Evolutionary conservation across 2,888 invertebrate species (phyloP).

Genomic region (Melanostoma mellinum): DNA sequence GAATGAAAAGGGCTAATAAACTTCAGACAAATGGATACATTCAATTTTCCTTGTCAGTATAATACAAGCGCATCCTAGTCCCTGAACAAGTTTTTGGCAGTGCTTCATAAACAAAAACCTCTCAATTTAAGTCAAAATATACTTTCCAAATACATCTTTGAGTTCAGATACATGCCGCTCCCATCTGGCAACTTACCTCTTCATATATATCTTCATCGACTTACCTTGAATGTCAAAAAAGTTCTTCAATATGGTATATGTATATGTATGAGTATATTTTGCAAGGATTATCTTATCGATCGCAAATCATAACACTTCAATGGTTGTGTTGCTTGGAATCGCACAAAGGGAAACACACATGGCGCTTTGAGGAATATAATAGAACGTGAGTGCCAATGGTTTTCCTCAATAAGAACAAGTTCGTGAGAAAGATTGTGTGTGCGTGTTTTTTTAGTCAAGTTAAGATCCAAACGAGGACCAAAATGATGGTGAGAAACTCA

Average conservation of each 20-base stretch:
- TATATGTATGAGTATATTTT: constrained; percentile 10
- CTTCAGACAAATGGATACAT: too few relatives aligned
- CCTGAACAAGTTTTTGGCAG: too few relatives aligned
- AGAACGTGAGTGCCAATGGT: neutral
- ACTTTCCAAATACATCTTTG: too few relatives aligned
- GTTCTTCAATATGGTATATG: constrained; percentile 26
- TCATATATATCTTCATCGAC: constrained; percentile 29
- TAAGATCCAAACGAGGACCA: neutral
- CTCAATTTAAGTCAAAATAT: too few relatives aligned
- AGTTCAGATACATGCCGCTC: neutral
- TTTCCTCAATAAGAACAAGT: neutral
- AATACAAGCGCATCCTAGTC: too few relatives aligned
- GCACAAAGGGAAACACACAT: neutral
- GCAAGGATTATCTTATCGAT: constrained; percentile 59
- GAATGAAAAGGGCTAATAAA: too few relatives aligned
- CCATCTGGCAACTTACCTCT: constrained; percentile 14
- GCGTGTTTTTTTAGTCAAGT: neutral
- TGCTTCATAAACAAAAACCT: too few relatives aligned
- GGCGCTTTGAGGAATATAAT: neutral
- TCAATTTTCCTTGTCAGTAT: too few relatives aligned
- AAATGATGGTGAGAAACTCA: neutral
- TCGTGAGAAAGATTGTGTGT: neutral
- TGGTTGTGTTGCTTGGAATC: constrained; percentile 21
- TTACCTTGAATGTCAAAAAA: constrained; percentile 52
- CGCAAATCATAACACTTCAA: constrained; percentile 45